A percentile compares a stretch with the other conserved stretches of the same genome.
Conservation (phyloP, 1,140 invertebrate species). For the Drosophila guanche region DNA sequence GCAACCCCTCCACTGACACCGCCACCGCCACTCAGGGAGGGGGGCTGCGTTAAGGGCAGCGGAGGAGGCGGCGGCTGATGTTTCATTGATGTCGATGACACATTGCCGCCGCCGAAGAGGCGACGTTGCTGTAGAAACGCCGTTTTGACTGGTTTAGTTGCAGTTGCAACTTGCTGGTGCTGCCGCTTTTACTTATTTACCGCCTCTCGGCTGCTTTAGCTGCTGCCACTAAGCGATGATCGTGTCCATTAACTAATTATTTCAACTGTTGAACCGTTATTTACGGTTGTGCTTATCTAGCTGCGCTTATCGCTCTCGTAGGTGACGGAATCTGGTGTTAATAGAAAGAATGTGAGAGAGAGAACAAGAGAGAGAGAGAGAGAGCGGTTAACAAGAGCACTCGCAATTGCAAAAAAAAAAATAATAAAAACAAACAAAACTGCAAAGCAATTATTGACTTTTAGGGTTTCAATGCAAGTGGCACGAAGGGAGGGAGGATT, state of each 20-base stretch:
- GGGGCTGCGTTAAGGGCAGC: slow-evolving; percentile 55
- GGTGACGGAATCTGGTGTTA: background rate
- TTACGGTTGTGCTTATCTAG: slow-evolving; percentile 14
- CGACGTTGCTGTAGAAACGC: slow-evolving; percentile 73
- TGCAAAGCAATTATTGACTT: slow-evolving; percentile 43
- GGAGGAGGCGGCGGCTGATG: slow-evolving; percentile 59
- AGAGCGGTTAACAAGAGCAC: background rate
- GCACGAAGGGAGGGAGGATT: too few species aligned
- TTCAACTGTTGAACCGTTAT: slow-evolving; percentile 14
- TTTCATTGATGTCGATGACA: slow-evolving; percentile 50
- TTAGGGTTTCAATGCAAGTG: slow-evolving; percentile 32
- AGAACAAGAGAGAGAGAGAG: background rate
- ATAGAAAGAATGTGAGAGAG: slow-evolving; percentile 2
- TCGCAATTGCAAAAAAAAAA: too few species aligned
- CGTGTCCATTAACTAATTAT: too few species aligned
- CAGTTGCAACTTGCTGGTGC: slow-evolving; percentile 17
- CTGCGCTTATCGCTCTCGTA: background rate
- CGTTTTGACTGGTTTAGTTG: slow-evolving; percentile 57
- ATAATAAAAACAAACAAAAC: background rate
- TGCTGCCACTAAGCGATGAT: slow-evolving; percentile 6
- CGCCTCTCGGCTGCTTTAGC: slow-evolving; percentile 10
- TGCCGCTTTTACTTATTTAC: background rate
- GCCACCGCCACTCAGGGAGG: slow-evolving; percentile 27
- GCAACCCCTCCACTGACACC: slow-evolving; percentile 9
- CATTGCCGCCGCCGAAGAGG: slow-evolving; percentile 65